Evolutionary conservation across 2,888 invertebrate species (phyloP).

Genomic region (Ochropleura leucogaster): DNA sequence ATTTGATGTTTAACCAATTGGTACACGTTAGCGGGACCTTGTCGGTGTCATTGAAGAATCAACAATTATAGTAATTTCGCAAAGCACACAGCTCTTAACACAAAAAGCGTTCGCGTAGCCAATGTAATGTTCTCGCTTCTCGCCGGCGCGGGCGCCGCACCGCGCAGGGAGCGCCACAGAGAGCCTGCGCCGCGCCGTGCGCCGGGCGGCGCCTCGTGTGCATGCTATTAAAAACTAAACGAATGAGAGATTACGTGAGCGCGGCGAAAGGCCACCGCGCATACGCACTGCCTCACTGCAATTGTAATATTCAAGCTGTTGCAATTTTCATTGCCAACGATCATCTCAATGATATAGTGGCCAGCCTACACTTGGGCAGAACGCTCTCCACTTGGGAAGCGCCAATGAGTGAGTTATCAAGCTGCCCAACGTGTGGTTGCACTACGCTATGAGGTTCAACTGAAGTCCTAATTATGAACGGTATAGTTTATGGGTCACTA

Average conservation of each 20-base stretch:
- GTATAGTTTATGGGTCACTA: constrained; percentile 42
- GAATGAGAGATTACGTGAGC: constrained; percentile 35
- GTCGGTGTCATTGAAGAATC: constrained; percentile 57
- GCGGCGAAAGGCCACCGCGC: constrained; percentile 33
- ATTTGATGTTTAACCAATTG: constrained; percentile 28
- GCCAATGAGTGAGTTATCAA: neutral
- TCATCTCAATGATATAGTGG: constrained; percentile 12
- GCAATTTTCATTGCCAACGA: constrained; percentile 25
- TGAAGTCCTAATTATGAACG: constrained; percentile 40
- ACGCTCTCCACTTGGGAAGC: neutral
- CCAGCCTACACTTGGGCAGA: constrained; percentile 1
- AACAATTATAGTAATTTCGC: constrained; percentile 58
- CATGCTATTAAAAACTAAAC: constrained; percentile 36
- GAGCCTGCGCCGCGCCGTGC: constrained; percentile 1
- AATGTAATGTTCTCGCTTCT: constrained; percentile 34
- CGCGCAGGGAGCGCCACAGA: neutral
- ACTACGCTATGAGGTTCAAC: constrained; percentile 6
- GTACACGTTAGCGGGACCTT: constrained; percentile 43
- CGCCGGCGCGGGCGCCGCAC: neutral
- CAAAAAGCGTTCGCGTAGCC: constrained; percentile 58
- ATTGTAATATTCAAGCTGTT: constrained; percentile 18
- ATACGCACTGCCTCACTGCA: constrained; percentile 12
- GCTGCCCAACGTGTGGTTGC: constrained; percentile 16
- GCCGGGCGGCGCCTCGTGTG: constrained; percentile 9
- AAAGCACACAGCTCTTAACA: constrained; percentile 48